Evolutionary conservation across 1,140 invertebrate genomes (phyloP), one percentile per base, ranked within the genome.

Genomic region (Cyclargus thomasi): DNA sequence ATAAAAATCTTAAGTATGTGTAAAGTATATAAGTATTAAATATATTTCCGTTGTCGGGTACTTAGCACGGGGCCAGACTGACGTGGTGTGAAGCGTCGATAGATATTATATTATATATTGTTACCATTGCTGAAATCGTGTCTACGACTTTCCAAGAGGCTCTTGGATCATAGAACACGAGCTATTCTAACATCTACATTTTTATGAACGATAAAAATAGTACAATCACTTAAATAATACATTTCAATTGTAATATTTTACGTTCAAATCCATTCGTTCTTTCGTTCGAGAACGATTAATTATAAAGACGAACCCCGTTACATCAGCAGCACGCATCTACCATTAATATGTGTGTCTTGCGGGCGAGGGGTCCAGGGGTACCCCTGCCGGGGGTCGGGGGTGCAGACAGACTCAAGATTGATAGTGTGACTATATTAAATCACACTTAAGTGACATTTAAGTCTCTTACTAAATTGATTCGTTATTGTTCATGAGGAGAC

Each of bases 281-380:
- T 47, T 64, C 14, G 36, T 53, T 23, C 65, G 53, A 16, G 6
- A 65, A 75, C 75, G 77, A 81, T 82, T 82, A 82, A 81, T 82
- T 82, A 81, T 79, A 79, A 82, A 81, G 78, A 82, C 80, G 72
- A 81, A 75, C 74, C 75, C 68, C 79, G 80, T 82, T 47, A 47
- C 39, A 47, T 79, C 77, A 79, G 65, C 63, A 74, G 65, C 80
- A 79, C 69, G 59, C 70, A 62, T 53, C 62, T 62, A 75, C 77
- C 77, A 79, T 80, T 80, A 80, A 74, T 80, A 76, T 82, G 70
- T 79, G 70, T 64, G 74, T 62, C 69, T 77, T 72, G 68, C 29
- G 62, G 63, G 21, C 64, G 67, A 8, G 22, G 62, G n/a, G 59
- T 23, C 21, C 21, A 35, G 23, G 10, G 17, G 39, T 21, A 29